Base-by-base conservation (phyloP, 2,113 vertebrate genomes). In the Lasiurus borealis region DNA sequence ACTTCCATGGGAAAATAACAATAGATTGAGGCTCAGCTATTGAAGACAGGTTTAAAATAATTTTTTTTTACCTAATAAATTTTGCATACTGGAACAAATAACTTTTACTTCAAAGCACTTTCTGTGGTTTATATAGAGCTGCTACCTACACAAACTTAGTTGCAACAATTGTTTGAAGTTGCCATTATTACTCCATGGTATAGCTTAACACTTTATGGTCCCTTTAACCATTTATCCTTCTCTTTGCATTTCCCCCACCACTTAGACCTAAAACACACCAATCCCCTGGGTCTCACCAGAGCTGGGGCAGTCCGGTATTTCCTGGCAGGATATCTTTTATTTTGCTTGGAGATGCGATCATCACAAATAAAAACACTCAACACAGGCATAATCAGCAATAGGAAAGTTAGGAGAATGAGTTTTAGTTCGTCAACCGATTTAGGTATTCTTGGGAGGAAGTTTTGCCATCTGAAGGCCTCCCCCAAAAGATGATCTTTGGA, bases 1-100 rank as follows among this genome's bases (percentile, higher is more conserved):
- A 71, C 13, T 85, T 93, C 36, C 68, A 34, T 46, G 40, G 54
- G 76, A 54, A 93, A 87, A 93, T 85, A 40, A 82, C 6, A 81
- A 34, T 77, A 88, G 31, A 92, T 12, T 64, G 10, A 66, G 75
- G 23, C 34, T 78, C 77, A 88, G 57, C 16, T 95, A 85, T 75
- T 50, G 18, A 96, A 91, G 48, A 76, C 10, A 44, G 25, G 3
- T 76, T 84, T 82, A 71, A 57, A 50, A 57, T 11, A 69, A 57
- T 15, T 46, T 64, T 52, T n/a, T n/a, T 86, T 52, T 69, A 75
- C 57, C 69, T 88, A 91, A 68, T 57, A 40, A 77, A 78, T 73
- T 50, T 91, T 77, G 8, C 27, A 57, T 86, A 89, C n/a, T 3
- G 34, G 46, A 93, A 71, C 31, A 90, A 72, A 19, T 52, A 88